Evolutionary conservation across 2,888 invertebrate species (phyloP).

Genomic region (Philopedon plagiatum): DNA sequence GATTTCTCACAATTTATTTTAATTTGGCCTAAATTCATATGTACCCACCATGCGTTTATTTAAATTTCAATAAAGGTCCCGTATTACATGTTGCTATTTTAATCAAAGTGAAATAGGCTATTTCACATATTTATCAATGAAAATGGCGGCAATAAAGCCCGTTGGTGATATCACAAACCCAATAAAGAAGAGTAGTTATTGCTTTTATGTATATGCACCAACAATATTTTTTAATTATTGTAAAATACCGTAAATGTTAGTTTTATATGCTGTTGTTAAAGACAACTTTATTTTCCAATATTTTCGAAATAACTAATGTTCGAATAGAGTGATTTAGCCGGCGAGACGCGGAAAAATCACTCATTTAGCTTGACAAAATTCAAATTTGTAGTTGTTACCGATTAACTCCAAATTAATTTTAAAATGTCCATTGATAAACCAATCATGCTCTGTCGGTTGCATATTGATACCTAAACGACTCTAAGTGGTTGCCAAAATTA

Average conservation of each 20-base stretch:
- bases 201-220: not conserved
- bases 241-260: constrained; percentile 3
- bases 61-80: constrained; percentile 8
- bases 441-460: too few relatives aligned
- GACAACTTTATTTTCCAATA: not conserved
- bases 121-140: constrained; percentile 17
- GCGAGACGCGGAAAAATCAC: too few relatives aligned
- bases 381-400: too few relatives aligned
- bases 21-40: not conserved
- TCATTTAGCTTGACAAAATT: too few relatives aligned
- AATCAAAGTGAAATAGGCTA: constrained; percentile 16
- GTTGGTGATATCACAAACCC: constrained; percentile 2
- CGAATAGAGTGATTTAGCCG: too few relatives aligned
- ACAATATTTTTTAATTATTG: constrained; percentile 27
- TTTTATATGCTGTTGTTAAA: not conserved
- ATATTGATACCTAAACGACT: too few relatives aligned
- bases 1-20: not conserved
- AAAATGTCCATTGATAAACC: too few relatives aligned
- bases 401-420: too few relatives aligned
- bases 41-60: not conserved
- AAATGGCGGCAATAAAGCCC: constrained; percentile 21
- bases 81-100: constrained; percentile 3
- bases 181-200: constrained; percentile 28
- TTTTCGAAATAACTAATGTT: not conserved
- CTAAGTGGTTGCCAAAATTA: too few relatives aligned